Evolutionary conservation across 2,797 vertebrate genomes (phyloP), one percentile per base, ranked within the genome.

Genomic region (Bufotes viridis): DNA sequence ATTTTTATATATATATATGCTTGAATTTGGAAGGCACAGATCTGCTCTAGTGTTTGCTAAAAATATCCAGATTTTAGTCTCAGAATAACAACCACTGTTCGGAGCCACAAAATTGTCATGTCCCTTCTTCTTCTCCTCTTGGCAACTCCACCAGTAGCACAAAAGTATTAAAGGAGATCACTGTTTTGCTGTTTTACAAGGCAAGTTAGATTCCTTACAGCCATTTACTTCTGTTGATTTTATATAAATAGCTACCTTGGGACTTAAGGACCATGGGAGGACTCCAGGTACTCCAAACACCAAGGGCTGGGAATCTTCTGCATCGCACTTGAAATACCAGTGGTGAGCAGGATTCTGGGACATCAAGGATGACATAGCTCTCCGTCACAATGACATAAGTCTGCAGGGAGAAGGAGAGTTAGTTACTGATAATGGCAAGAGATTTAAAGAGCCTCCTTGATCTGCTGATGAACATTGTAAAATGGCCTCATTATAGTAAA

Each of bases 281-380:
- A 84, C 97, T 99, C 98, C 98, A 99, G 67, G 96, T 92, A 42
- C 98, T 98, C 98, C 98, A 99, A 90, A 96, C 20, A 0, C 95
- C 94, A 0, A 92, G 92, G 0, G 92, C 90, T 0, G 18, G 89
- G 4, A 65, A 89, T 9, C 91, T 88, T 80, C 92, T 94, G 92
- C 94, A 93, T 81, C 96, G 96, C 14, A 97, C 96, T 89, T 97
- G 96, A 88, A 95, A 82, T 0, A 88, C 92, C 90, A 94, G 95
- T 2, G 94, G 93, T 78, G 95, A 90, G 5, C 91, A 93, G 22
- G 96, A 93, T 55, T 93, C 93, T 49, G 95, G 89, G 10, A 90
- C 90, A 82, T 90, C 91, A 9, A 97, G 60, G 55, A 93, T 79
- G 88, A 96, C 57, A 5, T 91, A 94, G 0, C 93, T 92, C 72